These are phyloP conservation scores for Bucco capensis DNA, from an alignment of 2,113 vertebrate species.

Conservation along the genomic window DNA sequence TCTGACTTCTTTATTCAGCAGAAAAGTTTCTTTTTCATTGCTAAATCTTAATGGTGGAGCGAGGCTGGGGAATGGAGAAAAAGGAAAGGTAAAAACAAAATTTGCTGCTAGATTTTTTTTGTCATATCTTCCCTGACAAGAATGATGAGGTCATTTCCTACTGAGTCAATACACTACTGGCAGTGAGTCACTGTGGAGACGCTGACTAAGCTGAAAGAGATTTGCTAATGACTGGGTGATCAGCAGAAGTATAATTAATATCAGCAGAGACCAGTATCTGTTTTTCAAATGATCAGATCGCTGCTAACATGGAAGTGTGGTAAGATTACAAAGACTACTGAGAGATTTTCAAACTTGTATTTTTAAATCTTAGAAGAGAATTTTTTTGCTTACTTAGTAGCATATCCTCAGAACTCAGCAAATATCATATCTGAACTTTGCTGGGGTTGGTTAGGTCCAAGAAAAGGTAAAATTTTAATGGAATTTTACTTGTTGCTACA, in stretches of 20 bases:
- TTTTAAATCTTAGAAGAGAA: background rate
- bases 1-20: background rate
- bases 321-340: background rate
- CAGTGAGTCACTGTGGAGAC: slow-evolving; percentile 40
- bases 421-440: background rate
- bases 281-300: background rate
- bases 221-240: slow-evolving; percentile 41
- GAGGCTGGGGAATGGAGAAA: background rate
- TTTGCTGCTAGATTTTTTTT: background rate
- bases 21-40: background rate
- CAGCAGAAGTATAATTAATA: slow-evolving; percentile 38
- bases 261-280: slow-evolving; percentile 4
- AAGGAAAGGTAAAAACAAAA: slow-evolving; percentile 25
- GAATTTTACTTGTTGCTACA: background rate
- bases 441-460: background rate
- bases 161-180: slow-evolving; percentile 33
- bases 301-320: background rate
- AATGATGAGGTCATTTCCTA: slow-evolving; percentile 44
- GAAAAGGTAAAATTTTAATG: background rate
- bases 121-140: slow-evolving; percentile 12
- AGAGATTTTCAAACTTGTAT: background rate
- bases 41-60: background rate
- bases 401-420: background rate
- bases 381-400: background rate
- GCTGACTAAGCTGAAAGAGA: slow-evolving; percentile 50